These are phyloP conservation scores for Heliconius cydno DNA, from an alignment of 2,888 invertebrate genomes.

Conservation along the genomic window DNA sequence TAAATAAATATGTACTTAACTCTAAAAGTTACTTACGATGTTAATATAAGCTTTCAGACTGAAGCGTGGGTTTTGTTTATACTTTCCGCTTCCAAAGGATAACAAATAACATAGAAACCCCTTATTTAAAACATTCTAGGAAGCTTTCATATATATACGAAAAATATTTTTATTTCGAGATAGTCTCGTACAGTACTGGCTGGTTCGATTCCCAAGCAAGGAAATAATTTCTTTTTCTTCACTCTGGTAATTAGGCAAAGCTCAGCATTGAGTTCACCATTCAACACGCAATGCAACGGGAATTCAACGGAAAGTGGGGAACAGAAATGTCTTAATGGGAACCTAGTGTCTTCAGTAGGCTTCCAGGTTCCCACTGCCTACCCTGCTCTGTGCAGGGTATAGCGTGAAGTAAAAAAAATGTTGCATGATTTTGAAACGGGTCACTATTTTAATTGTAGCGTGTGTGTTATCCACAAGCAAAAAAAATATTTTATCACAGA, in stretches of 20 bases:
- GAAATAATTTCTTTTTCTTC: no score
- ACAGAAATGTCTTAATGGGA: no score
- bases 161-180: not conserved
- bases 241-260: no score
- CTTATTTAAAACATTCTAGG: not conserved
- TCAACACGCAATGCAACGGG: no score
- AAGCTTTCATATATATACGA: not conserved
- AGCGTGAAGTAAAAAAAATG: not conserved
- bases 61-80: constrained; percentile 20
- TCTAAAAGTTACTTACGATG: not conserved
- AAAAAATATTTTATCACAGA: not conserved
- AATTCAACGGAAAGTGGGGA: no score
- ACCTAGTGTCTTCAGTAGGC: no score
- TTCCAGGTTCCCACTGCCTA: no score
- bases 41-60: constrained; percentile 19
- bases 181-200: no score
- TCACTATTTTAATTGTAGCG: not conserved
- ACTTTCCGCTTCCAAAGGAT: constrained; percentile 2
- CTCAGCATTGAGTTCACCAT: no score
- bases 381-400: no score
- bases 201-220: no score
- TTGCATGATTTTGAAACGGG: not conserved
- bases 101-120: constrained; percentile 22
- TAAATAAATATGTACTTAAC: constrained; percentile 11
- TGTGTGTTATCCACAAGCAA: not conserved